Conservation (phyloP, 2,888 invertebrate species). For the Pristionchus mayeri region DNA sequence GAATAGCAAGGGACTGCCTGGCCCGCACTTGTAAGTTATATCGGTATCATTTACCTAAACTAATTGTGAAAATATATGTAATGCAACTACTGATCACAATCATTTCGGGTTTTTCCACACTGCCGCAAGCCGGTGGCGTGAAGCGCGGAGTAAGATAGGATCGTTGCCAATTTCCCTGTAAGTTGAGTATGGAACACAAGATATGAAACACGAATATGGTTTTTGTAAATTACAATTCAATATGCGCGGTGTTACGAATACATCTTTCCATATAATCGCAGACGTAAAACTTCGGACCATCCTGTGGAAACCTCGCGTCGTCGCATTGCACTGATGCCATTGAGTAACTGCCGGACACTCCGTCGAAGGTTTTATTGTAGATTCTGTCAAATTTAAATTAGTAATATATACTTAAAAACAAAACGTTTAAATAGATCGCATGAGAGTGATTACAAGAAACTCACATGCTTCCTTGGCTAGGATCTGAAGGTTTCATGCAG, state of each 20-base stretch:
- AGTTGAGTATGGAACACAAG: no score
- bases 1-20: neutral
- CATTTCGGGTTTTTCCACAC: neutral
- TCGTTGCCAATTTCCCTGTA: conserved; percentile 34
- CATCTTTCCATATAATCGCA: conserved; percentile 38
- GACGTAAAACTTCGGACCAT: conserved; percentile 32
- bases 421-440: no score
- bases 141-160: neutral
- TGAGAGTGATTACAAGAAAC: neutral
- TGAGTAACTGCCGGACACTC: neutral
- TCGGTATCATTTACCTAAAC: neutral
- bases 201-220: no score
- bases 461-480: neutral
- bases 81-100: neutral
- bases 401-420: no score
- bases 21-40: neutral
- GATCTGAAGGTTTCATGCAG: neutral
- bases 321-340: neutral
- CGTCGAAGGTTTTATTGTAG: neutral
- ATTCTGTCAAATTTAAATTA: no score
- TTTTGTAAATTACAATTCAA: no score
- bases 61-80: no score
- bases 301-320: neutral
- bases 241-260: no score
- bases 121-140: neutral